phyloP scores from a whole-genome alignment of 1,140 invertebrate species.

The Drosophila ohnishii region DNA sequence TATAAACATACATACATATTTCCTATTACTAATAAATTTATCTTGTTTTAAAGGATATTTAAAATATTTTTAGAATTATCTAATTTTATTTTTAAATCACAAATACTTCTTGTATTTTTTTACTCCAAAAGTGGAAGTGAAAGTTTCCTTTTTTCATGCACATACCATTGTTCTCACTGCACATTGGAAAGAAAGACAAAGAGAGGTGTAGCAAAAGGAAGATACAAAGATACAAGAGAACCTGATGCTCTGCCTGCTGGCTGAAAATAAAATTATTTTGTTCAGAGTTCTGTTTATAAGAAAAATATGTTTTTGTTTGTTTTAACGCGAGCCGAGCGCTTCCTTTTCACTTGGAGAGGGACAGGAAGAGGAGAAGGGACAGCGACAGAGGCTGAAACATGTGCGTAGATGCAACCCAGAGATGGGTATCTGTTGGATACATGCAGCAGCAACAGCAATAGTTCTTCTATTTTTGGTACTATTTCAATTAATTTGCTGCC shows the following conservation, averaged over 20 bases:
- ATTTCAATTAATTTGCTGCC: conserved; percentile 69
- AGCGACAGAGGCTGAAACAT: conserved; percentile 19
- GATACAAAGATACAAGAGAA: conserved; percentile 47
- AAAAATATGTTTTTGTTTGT: conserved; percentile 81
- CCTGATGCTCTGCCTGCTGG: conserved; percentile 43
- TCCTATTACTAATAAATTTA: no score
- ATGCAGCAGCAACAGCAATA: conserved; percentile 29
- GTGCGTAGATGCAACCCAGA: conserved; percentile 51
- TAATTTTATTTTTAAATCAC: no score
- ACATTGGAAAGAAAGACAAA: background rate
- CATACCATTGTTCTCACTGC: conserved; percentile 7
- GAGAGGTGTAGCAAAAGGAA: conserved; percentile 18
- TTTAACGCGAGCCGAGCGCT: conserved; percentile 67
- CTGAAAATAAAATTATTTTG: conserved; percentile 76
- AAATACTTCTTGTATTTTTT: background rate
- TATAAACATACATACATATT: no score
- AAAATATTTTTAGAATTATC: no score
- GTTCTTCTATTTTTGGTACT: conserved; percentile 64
- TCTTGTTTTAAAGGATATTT: background rate
- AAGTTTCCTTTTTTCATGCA: background rate
- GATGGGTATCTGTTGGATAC: conserved; percentile 72
- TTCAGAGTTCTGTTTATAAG: conserved; percentile 71
- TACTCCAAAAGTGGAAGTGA: background rate
- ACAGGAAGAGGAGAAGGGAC: background rate
- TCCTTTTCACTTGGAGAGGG: conserved; percentile 53